Percentiles rank a stretch among this genome's conserved stretches.
phyloP scores from a whole-genome alignment of 2,797 vertebrate species.

The Poliocrania exsul region DNA sequence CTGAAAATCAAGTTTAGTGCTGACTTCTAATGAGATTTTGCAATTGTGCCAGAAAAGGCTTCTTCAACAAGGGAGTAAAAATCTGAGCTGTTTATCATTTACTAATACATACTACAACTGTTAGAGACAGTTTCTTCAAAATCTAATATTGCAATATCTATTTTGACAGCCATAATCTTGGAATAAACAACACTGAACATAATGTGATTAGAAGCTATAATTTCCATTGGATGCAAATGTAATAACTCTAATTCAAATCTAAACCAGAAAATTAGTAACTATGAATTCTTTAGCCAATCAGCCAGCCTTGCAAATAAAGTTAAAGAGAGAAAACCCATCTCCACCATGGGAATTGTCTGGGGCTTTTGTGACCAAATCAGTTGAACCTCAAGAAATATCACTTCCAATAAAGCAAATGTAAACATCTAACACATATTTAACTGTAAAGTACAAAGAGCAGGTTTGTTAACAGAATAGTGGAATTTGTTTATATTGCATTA shows the following conservation, averaged over 20 bases:
- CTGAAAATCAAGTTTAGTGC: neutral
- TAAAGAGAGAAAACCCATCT: neutral
- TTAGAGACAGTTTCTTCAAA: neutral
- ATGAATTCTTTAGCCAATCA: neutral
- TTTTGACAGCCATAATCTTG: neutral
- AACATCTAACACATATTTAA: neutral
- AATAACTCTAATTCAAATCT: constrained; percentile 17
- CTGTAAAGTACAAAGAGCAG: neutral
- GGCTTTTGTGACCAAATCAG: neutral
- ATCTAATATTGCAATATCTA: neutral
- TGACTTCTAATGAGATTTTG: constrained; percentile 40
- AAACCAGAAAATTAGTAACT: constrained; percentile 10
- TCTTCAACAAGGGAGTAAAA: constrained; percentile 25
- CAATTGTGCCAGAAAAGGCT: neutral
- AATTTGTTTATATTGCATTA: neutral
- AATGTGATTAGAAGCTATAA: constrained; percentile 41
- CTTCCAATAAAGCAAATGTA: neutral
- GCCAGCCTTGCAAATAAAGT: neutral
- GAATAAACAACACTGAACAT: constrained; percentile 24
- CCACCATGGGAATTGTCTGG: neutral
- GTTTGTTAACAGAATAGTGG: neutral
- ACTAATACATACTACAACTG: neutral
- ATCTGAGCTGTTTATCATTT: constrained; percentile 13
- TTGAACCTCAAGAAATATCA: neutral
- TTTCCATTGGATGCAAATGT: neutral